Percentiles rank a stretch among this genome's conserved stretches.
Conservation (phyloP, 2,797 vertebrate genomes). For the Austrolebias charrua region DNA sequence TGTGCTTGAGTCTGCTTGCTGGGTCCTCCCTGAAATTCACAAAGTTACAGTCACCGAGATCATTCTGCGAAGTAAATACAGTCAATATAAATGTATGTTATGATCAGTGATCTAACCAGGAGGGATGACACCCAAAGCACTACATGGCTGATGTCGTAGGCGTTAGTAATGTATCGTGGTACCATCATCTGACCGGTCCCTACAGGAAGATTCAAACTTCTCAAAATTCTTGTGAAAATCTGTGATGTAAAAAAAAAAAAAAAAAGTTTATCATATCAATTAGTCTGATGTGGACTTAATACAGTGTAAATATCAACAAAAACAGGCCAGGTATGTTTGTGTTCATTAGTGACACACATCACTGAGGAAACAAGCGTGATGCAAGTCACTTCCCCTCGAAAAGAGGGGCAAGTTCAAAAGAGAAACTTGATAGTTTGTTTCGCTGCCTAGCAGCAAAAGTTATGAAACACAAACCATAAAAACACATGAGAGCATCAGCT, state of each 20-base stretch:
- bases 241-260: slow-evolving; percentile 58
- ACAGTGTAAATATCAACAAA: neutral
- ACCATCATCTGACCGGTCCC: slow-evolving; percentile 95
- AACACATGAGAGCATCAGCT: slow-evolving; percentile 17
- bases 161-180: slow-evolving; percentile 89
- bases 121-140: slow-evolving; percentile 96
- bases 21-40: slow-evolving; percentile 87
- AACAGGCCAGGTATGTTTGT: slow-evolving; percentile 11
- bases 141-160: slow-evolving; percentile 93
- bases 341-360: slow-evolving; percentile 15
- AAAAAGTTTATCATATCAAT: neutral
- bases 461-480: slow-evolving; percentile 42
- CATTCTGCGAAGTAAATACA: neutral
- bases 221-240: slow-evolving; percentile 96
- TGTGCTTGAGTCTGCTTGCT: slow-evolving; percentile 94
- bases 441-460: slow-evolving; percentile 29
- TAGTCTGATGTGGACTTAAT: neutral
- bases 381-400: slow-evolving; percentile 29
- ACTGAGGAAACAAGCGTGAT: slow-evolving; percentile 27
- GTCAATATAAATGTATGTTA: neutral
- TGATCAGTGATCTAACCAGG: slow-evolving; percentile 82
- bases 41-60: slow-evolving; percentile 4
- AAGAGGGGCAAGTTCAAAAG: slow-evolving; percentile 43
- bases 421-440: slow-evolving; percentile 65
- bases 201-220: slow-evolving; percentile 96